Base-by-base conservation (phyloP, 2,113 vertebrate species). In the Rana temporaria region DNA sequence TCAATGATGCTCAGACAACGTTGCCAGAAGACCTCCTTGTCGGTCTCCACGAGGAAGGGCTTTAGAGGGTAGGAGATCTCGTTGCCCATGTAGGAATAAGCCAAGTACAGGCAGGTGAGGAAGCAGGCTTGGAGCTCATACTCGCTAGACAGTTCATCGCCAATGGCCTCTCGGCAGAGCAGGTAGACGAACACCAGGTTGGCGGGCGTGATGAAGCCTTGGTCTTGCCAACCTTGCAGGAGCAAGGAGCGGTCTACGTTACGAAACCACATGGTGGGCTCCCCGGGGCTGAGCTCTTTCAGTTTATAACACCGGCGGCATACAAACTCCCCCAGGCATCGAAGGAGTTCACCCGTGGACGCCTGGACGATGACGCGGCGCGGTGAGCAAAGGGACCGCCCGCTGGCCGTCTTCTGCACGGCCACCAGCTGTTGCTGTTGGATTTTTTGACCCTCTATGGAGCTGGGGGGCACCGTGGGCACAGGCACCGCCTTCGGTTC, bases 31-130 rank as follows among this genome's bases (percentile, higher is more conserved):
- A 95, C 92, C 85, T 98, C 98, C 90, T 96, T 96, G 91, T 97
- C 95, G 60, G 94, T 86, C 78, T 98, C 96, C 88, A 93, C 95
- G 82, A 99, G 95, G 87, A 99, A 99, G 76, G 98, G 98, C 89
- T 98, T 99, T 85, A 99, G 95, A 0, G 98, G 98, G 90, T 99
- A 99, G 53, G 98, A 99, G 90, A 99, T 99, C 90, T 99, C 98
- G 86, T 97, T 97, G 88, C 98, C 98, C 95, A 99, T 97, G 90
- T 99, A 99, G 71, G 97, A 98, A 89, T 99, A 99, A 86, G 97
- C 93, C 84, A 99, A 93, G 92, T 99, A 99, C 84, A 99, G 96
- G 91, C 98, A 99, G 84, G 96, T 98, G 87, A 99, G 97, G 85
- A 99, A 96, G 87, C 93, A 87, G 84, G 97, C 96, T 86, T 98